These are phyloP conservation scores for Odontesthes bonariensis DNA, from an alignment of 2,113 vertebrate genomes.

Conservation along the genomic window DNA sequence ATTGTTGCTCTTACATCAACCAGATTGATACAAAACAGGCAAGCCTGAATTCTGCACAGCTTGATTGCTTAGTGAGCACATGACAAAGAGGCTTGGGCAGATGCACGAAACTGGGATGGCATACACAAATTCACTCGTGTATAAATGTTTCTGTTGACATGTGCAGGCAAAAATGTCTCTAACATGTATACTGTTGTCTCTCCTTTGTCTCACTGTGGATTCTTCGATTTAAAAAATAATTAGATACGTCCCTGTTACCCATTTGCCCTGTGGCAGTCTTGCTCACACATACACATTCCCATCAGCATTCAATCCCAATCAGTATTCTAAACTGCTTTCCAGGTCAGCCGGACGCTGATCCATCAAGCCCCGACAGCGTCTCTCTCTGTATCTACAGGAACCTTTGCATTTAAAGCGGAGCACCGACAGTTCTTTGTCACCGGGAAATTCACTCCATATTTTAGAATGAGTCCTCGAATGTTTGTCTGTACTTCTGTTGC, in stretches of 20 bases:
- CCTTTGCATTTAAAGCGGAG: slow-evolving; percentile 64
- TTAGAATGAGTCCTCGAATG: slow-evolving; percentile 23
- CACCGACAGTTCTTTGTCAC: slow-evolving; percentile 52
- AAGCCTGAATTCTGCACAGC: slow-evolving; percentile 23
- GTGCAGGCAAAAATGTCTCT: slow-evolving; percentile 22
- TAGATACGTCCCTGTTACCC: slow-evolving; percentile 5
- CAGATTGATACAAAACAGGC: slow-evolving; percentile 55
- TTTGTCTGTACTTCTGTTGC: slow-evolving; percentile 2
- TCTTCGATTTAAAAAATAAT: slow-evolving; percentile 8
- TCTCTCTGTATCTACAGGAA: slow-evolving; percentile 73
- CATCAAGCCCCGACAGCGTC: slow-evolving; percentile 72
- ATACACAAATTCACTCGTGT: slow-evolving; percentile 23
- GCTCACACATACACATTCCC: slow-evolving; percentile 11
- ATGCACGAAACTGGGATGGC: slow-evolving; percentile 37
- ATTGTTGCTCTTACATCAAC: slow-evolving; percentile 53
- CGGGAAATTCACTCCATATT: slow-evolving; percentile 45
- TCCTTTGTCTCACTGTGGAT: slow-evolving; percentile 13
- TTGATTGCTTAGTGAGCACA: slow-evolving; percentile 45
- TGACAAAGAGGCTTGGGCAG: slow-evolving; percentile 52
- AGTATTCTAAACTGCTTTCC: slow-evolving; percentile 71
- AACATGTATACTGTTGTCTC: slow-evolving; percentile 24
- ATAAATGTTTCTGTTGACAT: slow-evolving; percentile 43
- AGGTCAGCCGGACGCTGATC: slow-evolving; percentile 75
- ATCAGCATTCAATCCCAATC: slow-evolving; percentile 66
- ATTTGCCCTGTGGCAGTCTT: slow-evolving; percentile 19